Percentiles rank a stretch among this genome's conserved stretches.
These are phyloP conservation scores for Schizopygopsis pylzovi DNA, from an alignment of 2,797 vertebrate species.

Conservation along the genomic window DNA sequence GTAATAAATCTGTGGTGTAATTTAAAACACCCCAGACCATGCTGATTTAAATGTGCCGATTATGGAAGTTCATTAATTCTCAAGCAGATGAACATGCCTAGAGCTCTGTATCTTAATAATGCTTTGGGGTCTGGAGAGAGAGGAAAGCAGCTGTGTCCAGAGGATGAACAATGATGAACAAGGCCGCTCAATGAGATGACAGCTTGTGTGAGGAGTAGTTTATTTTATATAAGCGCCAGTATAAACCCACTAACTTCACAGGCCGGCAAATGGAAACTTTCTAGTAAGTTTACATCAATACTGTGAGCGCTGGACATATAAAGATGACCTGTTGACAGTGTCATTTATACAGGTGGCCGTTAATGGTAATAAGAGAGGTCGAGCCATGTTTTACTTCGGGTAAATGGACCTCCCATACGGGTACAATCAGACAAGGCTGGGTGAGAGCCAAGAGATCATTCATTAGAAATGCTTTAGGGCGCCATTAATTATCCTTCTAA, in stretches of 20 bases:
- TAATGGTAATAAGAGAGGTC: constrained; percentile 44
- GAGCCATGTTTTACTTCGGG: constrained; percentile 31
- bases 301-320: constrained; percentile 19
- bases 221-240: constrained; percentile 54
- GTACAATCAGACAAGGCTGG: constrained; percentile 38
- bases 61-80: neutral
- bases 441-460: constrained; percentile 48
- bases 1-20: neutral
- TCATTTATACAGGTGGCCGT: constrained; percentile 55
- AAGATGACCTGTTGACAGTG: constrained; percentile 53
- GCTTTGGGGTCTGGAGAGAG: constrained; percentile 6
- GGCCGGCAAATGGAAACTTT: constrained; percentile 51
- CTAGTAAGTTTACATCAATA: constrained; percentile 43
- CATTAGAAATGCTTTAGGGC: constrained; percentile 46
- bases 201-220: constrained; percentile 51
- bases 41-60: neutral
- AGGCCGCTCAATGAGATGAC: constrained; percentile 73
- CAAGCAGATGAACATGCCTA: neutral
- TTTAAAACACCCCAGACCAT: neutral
- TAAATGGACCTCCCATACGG: constrained; percentile 52
- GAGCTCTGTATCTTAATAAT: neutral
- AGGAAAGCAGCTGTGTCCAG: constrained; percentile 43
- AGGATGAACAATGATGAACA: constrained; percentile 20
- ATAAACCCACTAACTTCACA: constrained; percentile 53
- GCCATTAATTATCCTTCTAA: constrained; percentile 50